Evolutionary conservation across 2,888 invertebrate genomes (phyloP), one percentile per base, ranked within the genome.

Genomic region (Melanchra persicariae): DNA sequence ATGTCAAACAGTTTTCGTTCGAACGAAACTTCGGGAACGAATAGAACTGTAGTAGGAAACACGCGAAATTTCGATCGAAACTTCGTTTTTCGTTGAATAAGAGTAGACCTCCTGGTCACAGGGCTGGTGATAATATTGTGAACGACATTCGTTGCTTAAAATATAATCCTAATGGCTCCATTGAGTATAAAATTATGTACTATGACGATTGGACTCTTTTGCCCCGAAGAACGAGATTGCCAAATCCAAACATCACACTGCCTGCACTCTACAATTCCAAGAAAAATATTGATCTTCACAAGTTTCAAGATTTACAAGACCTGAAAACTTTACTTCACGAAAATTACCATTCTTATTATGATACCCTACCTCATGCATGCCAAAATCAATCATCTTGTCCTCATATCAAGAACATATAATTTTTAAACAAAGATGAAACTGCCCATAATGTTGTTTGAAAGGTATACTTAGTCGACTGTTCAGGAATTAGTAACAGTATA

Each of bases 271-370:
- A 58, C 58, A 58, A 58, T 58, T 43, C 58, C 37, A 58, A 58
- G 30, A 58, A 22, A 58, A 58, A 58, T 58, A 58, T 58, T 58
- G 40, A 58, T 58, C 37, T 58, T 40, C 58, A 43, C n/a, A 58
- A 58, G 58, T 58, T 58, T 58, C 58, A 58, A 58, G 40, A 58
- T 58, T 58, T 58, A 58, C 58, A 58, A 58, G 58, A 58, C 58
- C 58, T 58, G 24, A 58, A 58, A 40, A 58, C 37, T 58, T 58
- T 30, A 58, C 40, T 58, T 58, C 58, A 58, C 58, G 58, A 58
- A 58, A 58, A 58, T 58, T 40, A 57, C 37, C 57, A 57, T 57
- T 57, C 57, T 37, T 43, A 58, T 40, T 58, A 58, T 40, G 58
- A 58, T 30, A 37, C 40, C 34, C 57, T 58, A 58, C 58, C 58